These are phyloP conservation scores for Cavia porcellus DNA, from an alignment of 2,113 vertebrate species.

Conservation along the genomic window DNA sequence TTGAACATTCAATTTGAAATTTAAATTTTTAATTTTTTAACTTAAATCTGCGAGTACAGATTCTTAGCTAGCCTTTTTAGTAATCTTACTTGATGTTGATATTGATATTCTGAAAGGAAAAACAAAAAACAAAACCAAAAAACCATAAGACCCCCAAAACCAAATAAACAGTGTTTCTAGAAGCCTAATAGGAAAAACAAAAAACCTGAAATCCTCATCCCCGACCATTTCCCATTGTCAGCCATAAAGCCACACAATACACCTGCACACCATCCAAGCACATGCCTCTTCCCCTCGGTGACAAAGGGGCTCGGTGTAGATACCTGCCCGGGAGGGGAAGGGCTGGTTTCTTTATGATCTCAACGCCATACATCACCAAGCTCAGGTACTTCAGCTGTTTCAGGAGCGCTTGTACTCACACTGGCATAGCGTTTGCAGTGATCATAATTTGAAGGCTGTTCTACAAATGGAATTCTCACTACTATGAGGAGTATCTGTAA, in stretches of 20 bases:
- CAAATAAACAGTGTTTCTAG: neutral
- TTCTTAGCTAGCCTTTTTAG: slow-evolving; percentile 9
- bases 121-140: neutral
- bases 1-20: neutral
- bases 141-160: too few relatives aligned
- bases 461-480: slow-evolving; percentile 89
- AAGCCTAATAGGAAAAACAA: neutral
- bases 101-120: neutral
- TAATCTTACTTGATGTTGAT: slow-evolving; percentile 2
- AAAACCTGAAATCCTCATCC: neutral
- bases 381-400: neutral
- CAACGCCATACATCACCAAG: neutral
- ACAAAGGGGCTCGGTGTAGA: neutral
- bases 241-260: rapidly evolving
- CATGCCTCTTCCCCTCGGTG: neutral
- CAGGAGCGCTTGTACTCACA: slow-evolving; percentile 85
- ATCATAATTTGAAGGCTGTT: slow-evolving; percentile 90
- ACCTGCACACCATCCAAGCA: rapidly evolving
- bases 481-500: slow-evolving; percentile 86
- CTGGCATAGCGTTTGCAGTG: slow-evolving; percentile 91
- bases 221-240: neutral
- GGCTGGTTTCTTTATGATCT: neutral
- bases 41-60: neutral
- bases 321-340: neutral
- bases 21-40: slow-evolving; percentile 2